Evolutionary conservation across 1,140 invertebrate genomes (phyloP).

Genomic region (Drosophila sulfurigaster): DNA sequence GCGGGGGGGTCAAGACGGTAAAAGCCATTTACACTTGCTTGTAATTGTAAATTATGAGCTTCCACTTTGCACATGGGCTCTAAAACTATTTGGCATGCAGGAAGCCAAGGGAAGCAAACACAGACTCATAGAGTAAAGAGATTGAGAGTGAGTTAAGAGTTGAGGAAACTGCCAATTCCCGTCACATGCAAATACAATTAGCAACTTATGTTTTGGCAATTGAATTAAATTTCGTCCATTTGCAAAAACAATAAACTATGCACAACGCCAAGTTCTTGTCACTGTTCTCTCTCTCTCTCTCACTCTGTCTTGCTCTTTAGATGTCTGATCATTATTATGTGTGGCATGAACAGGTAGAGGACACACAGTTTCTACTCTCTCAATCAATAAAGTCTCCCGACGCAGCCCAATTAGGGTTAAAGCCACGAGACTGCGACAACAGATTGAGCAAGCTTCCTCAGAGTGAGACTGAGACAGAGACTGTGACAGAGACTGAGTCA

Average conservation of each 20-base stretch:
- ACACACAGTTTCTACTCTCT: background rate
- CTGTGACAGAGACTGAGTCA: too few relatives aligned
- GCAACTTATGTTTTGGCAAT: conserved; percentile 51
- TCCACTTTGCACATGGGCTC: conserved; percentile 6
- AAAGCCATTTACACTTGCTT: conserved; percentile 70
- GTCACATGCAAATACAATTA: conserved; percentile 73
- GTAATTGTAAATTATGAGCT: conserved; percentile 77
- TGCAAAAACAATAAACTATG: conserved; percentile 10
- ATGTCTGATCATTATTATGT: conserved; percentile 11
- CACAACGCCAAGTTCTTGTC: conserved; percentile 3
- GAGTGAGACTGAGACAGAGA: too few relatives aligned
- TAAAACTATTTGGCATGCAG: conserved; percentile 43
- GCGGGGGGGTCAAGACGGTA: conserved; percentile 1
- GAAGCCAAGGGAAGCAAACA: conserved; percentile 5
- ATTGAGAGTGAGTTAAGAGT: too few relatives aligned
- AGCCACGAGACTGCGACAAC: conserved; percentile 62
- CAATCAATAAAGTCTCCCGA: conserved; percentile 6
- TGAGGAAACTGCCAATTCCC: background rate
- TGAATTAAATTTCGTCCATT: conserved; percentile 52
- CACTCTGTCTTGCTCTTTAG: too few relatives aligned
- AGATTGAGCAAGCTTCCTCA: conserved; percentile 56
- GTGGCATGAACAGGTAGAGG: conserved; percentile 13
- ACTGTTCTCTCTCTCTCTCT: background rate
- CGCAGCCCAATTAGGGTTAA: conserved; percentile 72
- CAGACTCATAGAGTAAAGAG: too few relatives aligned